These are phyloP conservation scores for Mythimna lalbum DNA, from an alignment of 2,888 invertebrate genomes.

Conservation along the genomic window DNA sequence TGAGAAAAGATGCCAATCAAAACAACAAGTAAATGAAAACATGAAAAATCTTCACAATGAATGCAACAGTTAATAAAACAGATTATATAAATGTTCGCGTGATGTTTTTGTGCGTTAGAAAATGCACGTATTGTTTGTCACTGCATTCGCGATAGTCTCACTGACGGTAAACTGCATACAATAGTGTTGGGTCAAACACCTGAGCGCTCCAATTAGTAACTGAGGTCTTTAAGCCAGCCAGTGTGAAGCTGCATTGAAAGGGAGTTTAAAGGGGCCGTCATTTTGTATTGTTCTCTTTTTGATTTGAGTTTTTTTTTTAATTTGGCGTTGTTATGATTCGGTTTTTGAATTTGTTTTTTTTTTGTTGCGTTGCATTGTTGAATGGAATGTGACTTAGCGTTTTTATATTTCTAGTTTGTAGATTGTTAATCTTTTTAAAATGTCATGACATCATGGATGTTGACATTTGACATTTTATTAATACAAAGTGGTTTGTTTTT, in stretches of 20 bases:
- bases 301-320: slow-evolving; percentile 25
- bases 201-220: slow-evolving; percentile 82
- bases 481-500: neutral
- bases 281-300: slow-evolving; percentile 46
- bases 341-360: neutral
- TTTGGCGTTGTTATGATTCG: neutral
- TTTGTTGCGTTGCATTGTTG: neutral
- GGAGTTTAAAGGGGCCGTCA: slow-evolving; percentile 42
- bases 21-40: slow-evolving; percentile 24
- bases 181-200: slow-evolving; percentile 80
- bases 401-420: neutral
- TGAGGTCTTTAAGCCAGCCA: slow-evolving; percentile 43
- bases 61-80: slow-evolving; percentile 43
- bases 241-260: slow-evolving; percentile 48
- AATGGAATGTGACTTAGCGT: slow-evolving; percentile 12
- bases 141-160: slow-evolving; percentile 48
- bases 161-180: slow-evolving; percentile 49
- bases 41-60: slow-evolving; percentile 16
- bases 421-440: neutral
- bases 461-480: neutral
- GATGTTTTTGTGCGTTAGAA: slow-evolving; percentile 51
- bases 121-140: slow-evolving; percentile 51
- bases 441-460: neutral
- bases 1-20: slow-evolving; percentile 45
- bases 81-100: slow-evolving; percentile 49